Percentiles rank a stretch among this genome's conserved stretches.
These are phyloP conservation scores for Mantis religiosa DNA, from an alignment of 2,888 invertebrate species.

Conservation along the genomic window DNA sequence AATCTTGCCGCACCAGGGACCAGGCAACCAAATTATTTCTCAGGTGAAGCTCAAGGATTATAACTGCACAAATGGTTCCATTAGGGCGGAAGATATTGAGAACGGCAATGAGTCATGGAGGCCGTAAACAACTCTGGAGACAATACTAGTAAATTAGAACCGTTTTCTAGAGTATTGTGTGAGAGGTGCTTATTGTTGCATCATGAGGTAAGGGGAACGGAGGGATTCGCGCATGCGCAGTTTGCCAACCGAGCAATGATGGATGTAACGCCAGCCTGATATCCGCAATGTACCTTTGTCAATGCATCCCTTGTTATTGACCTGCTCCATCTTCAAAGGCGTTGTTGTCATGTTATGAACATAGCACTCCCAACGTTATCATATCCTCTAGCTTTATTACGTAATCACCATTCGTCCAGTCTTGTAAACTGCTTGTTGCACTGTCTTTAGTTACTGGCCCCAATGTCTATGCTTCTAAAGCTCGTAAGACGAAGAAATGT, in stretches of 20 bases:
- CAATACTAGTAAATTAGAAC: not conserved
- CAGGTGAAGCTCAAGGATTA: not conserved
- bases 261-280: not conserved
- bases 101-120: not conserved
- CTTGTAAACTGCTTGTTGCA: no score
- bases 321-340: no score
- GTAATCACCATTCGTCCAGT: no score
- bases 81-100: not conserved
- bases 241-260: not conserved
- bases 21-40: not conserved
- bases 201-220: not conserved
- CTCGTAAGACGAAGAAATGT: no score
- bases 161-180: not conserved
- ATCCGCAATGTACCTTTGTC: not conserved
- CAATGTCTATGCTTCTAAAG: no score
- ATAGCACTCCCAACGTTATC: no score
- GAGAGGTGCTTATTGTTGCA: not conserved
- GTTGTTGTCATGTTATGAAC: no score
- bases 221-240: not conserved
- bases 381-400: no score
- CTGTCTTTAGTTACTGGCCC: no score
- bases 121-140: not conserved
- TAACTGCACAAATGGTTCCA: not conserved
- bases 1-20: not conserved
- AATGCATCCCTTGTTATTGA: no score